Base-by-base conservation (phyloP, 1,140 invertebrate genomes). In the Dendrolimus kikuchii region DNA sequence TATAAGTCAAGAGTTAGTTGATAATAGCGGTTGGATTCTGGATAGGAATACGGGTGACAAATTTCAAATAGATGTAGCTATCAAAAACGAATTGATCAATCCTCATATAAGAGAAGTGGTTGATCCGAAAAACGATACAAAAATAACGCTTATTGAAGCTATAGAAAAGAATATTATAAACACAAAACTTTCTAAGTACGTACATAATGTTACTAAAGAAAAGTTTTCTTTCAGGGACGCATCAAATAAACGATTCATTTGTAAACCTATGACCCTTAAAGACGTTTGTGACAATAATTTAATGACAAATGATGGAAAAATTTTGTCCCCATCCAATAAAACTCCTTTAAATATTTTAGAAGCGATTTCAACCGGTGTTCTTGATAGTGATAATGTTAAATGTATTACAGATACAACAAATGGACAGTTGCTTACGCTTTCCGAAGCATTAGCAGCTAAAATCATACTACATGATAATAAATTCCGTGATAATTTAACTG, bases 241-340 rank as follows among this genome's bases (percentile, higher is more conserved):
- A 40, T 89, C 92, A 54, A 90, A 91, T 60, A 89, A 93, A 53
- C 90, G 93, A 49, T 87, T 96, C 39, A 94, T 99, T 56, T 90
- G 92, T 23, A 96, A 95, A 87, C 97, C 97, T 1, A 91, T 96
- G 87, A 96, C 95, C 5, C 87, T 99, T 5, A 95, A 96, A 85
- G 96, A 98, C 66, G 92, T 94, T 57, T 90, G 91, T 66, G 95
- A 97, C 77, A 89, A 93, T 62, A 92, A 94, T 63, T 87, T 97
- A 49, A 90, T 97, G 61, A 94, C 95, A 68, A 92, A 93, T 49
- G 90, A 92, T 57, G 93, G 93, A 49, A 91, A 90, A 66, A 93
- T 99, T 53, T 89, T 91, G 37, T 96, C 97, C 71, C 93, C 95
- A 2, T 89, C 93, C 48, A 93, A 94, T 62, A 91, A 92, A 57